A percentile compares a stretch with the other conserved stretches of the same genome.
These are phyloP conservation scores for Acomys russatus DNA, from an alignment of 2,797 vertebrate genomes.

Conservation along the genomic window DNA sequence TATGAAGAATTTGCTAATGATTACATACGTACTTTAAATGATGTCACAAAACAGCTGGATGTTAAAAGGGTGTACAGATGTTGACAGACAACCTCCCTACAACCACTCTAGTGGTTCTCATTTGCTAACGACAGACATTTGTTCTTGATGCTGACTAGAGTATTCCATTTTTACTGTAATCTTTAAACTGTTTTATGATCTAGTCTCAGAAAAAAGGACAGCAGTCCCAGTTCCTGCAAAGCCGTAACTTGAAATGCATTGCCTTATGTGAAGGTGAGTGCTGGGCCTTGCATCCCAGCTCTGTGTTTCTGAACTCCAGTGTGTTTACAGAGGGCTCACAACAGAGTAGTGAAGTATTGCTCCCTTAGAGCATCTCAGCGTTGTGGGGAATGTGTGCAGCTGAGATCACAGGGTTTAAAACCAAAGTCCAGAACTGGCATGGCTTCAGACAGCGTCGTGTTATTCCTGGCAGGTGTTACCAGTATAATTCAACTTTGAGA, in stretches of 20 bases:
- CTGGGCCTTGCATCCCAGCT: neutral
- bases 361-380: neutral
- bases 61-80: neutral
- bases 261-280: conserved; percentile 96
- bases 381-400: neutral
- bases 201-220: conserved; percentile 95
- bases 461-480: conserved; percentile 20
- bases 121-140: conserved; percentile 59
- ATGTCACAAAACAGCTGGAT: neutral
- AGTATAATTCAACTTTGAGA: conserved; percentile 42
- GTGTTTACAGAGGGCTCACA: neutral
- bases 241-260: conserved; percentile 96
- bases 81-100: neutral
- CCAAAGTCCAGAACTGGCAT: neutral
- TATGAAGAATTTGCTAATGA: conserved; percentile 43
- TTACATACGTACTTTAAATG: conserved; percentile 33
- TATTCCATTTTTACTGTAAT: conserved; percentile 36
- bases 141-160: neutral
- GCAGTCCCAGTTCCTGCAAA: conserved; percentile 95
- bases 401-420: conserved; percentile 34
- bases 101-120: neutral
- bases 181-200: conserved; percentile 81
- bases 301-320: neutral
- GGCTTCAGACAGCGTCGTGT: neutral
- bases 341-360: neutral